These are phyloP conservation scores for Drosophila diplacantha DNA, from an alignment of 2,888 invertebrate genomes.

Conservation along the genomic window DNA sequence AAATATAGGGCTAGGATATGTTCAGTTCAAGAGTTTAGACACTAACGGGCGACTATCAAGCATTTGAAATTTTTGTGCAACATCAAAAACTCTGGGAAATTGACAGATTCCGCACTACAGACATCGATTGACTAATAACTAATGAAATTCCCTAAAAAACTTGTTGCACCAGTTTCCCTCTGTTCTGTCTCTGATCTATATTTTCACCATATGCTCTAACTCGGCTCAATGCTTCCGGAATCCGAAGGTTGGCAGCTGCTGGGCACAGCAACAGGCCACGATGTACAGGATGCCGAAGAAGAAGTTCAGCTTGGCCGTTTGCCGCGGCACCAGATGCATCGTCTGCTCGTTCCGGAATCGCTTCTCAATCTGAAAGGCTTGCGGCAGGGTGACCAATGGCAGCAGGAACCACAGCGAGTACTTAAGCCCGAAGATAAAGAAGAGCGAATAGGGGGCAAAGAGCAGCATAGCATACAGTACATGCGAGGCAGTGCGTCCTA, in stretches of 20 bases:
- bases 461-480: constrained; percentile 92
- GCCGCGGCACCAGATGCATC: constrained; percentile 89
- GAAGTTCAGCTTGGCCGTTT: constrained; percentile 93
- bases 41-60: constrained; percentile 29
- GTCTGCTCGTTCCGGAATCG: constrained; percentile 88
- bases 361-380: constrained; percentile 93
- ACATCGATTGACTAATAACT: constrained; percentile 38
- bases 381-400: constrained; percentile 90
- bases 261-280: constrained; percentile 86
- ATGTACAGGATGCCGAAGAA: constrained; percentile 94
- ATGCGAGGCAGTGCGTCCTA: constrained; percentile 94
- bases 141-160: constrained; percentile 62
- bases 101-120: constrained; percentile 18
- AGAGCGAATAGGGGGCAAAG: constrained; percentile 93
- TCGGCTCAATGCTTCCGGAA: constrained; percentile 69
- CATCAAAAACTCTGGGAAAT: constrained; percentile 17
- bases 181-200: background rate
- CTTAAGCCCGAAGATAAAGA: constrained; percentile 90
- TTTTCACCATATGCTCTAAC: constrained; percentile 22
- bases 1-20: constrained; percentile 47
- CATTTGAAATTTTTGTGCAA: constrained; percentile 31
- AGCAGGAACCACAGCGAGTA: constrained; percentile 93
- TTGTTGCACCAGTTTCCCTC: constrained; percentile 47
- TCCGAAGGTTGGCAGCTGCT: constrained; percentile 80
- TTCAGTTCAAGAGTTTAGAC: constrained; percentile 55